phyloP scores from a whole-genome alignment of 2,113 vertebrate species.

The Xyliphius kryptos region DNA sequence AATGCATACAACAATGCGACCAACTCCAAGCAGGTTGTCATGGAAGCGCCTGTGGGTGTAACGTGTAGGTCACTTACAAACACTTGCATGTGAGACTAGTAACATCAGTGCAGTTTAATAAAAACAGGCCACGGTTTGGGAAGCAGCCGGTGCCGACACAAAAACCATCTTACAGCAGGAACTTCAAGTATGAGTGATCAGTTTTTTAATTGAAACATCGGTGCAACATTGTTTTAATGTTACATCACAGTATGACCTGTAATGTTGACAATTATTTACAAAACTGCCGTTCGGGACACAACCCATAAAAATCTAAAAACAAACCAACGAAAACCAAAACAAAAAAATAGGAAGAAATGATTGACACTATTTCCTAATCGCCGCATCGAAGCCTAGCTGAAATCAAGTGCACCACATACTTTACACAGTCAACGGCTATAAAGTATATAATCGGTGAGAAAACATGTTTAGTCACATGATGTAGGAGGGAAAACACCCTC shows the following conservation, averaged over 20 bases:
- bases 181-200: slow-evolving; percentile 88
- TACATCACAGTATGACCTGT: slow-evolving; percentile 90
- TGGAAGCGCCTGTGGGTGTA: no score
- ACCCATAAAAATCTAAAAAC: slow-evolving; percentile 71
- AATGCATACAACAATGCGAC: no score
- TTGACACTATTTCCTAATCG: slow-evolving; percentile 73
- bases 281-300: slow-evolving; percentile 80
- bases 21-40: no score
- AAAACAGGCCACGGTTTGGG: no score
- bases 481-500: no score
- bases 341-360: slow-evolving; percentile 55
- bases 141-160: no score
- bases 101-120: no score
- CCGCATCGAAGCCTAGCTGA: slow-evolving; percentile 69
- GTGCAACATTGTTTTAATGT: slow-evolving; percentile 96
- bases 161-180: slow-evolving; percentile 56
- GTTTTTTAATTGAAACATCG: slow-evolving; percentile 91
- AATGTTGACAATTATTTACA: slow-evolving; percentile 97
- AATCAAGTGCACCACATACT: slow-evolving; percentile 77
- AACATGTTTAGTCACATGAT: slow-evolving; percentile 65
- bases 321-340: background rate
- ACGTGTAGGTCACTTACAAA: no score
- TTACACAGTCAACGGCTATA: slow-evolving; percentile 69
- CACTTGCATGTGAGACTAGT: no score
- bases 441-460: slow-evolving; percentile 72